phyloP scores from a whole-genome alignment of 2,797 vertebrate species.

The Chelmon rostratus region DNA sequence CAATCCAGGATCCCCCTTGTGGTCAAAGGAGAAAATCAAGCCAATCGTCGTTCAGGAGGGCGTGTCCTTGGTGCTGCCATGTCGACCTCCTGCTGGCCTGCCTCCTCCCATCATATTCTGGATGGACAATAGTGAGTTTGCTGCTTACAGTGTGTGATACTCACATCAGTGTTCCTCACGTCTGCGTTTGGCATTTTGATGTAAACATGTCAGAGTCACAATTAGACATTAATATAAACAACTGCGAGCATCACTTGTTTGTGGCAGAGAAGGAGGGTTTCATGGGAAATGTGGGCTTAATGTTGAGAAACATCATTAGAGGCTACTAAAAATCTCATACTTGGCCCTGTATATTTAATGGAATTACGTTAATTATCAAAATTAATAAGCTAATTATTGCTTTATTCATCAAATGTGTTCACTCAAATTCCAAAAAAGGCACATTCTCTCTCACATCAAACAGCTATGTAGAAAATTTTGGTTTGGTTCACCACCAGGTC shows the following conservation, averaged over 20 bases:
- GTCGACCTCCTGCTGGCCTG: conserved; percentile 93
- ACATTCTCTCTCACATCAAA: background rate
- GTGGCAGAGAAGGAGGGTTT: background rate
- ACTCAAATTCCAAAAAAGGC: background rate
- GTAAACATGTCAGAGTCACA: background rate
- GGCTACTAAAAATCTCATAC: background rate
- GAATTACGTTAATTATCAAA: background rate
- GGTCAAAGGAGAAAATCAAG: conserved; percentile 96
- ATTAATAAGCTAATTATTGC: background rate
- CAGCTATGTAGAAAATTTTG: background rate
- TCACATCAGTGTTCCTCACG: background rate
- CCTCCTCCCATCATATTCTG: conserved; percentile 98
- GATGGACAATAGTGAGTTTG: conserved; percentile 99
- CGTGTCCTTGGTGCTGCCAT: conserved; percentile 90
- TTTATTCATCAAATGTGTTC: background rate
- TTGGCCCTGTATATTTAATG: background rate
- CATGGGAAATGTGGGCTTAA: background rate
- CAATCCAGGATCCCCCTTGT: conserved; percentile 93
- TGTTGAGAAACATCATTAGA: background rate
- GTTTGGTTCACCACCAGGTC: no score
- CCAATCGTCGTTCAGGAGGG: conserved; percentile 90
- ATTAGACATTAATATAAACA: background rate
- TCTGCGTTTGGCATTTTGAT: background rate
- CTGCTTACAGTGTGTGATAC: no score
- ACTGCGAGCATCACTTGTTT: background rate